Evolutionary conservation across 2,113 vertebrate genomes (phyloP).

Genomic region (Hassar affinis): DNA sequence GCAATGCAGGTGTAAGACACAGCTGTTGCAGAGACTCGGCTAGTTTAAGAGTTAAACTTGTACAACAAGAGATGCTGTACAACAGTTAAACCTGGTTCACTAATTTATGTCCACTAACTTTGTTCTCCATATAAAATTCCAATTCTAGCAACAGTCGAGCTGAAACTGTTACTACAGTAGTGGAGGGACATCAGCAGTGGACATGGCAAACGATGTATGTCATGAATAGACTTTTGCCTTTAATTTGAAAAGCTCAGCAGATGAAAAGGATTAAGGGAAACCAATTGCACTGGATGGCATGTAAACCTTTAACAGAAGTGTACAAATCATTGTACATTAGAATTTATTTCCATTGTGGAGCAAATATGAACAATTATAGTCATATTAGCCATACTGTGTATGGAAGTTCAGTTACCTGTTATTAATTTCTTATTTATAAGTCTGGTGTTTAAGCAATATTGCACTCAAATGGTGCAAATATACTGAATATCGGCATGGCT

Average conservation of each 20-base stretch:
- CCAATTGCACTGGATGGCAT: neutral
- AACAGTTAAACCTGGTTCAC: neutral
- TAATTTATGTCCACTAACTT: neutral
- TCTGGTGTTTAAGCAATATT: neutral
- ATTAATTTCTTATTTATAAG: neutral
- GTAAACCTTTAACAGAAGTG: neutral
- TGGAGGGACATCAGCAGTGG: no score
- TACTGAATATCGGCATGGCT: no score
- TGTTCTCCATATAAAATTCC: neutral
- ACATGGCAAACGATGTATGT: no score
- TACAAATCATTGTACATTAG: neutral
- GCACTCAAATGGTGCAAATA: neutral
- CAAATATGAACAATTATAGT: neutral
- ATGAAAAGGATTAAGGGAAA: neutral
- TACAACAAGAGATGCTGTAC: neutral
- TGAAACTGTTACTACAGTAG: neutral
- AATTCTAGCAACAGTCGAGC: neutral
- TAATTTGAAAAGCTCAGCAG: neutral
- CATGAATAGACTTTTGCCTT: no score
- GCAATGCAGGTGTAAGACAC: neutral
- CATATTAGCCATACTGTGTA: neutral
- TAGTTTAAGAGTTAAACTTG: no score
- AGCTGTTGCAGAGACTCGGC: neutral
- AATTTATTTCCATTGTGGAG: neutral
- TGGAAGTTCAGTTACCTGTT: neutral